Percentiles rank a stretch among this genome's conserved stretches.
Evolutionary conservation across 1,140 invertebrate species (phyloP).

Genomic region (Drosophila orena): DNA sequence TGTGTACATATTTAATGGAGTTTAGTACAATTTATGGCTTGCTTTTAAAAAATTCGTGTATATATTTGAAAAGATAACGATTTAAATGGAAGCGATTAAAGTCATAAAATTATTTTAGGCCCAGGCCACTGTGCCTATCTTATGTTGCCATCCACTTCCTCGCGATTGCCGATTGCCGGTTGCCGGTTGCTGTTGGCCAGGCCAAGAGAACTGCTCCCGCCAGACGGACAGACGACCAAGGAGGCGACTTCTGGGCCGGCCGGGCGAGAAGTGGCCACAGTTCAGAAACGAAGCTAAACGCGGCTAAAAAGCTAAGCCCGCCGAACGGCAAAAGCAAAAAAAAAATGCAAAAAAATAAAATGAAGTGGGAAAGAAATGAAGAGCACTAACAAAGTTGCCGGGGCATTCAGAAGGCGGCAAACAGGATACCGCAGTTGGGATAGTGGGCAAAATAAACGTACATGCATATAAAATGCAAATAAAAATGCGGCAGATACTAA

Average conservation of each 20-base stretch:
- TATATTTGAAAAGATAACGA: no score
- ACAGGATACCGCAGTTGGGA: constrained; percentile 36
- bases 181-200: constrained; percentile 9
- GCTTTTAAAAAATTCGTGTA: no score
- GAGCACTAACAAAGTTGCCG: constrained; percentile 59
- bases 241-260: constrained; percentile 14
- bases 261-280: constrained; percentile 35
- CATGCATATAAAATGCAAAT: constrained; percentile 83
- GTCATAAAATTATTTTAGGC: no score
- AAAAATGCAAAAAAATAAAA: background rate
- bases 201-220: constrained; percentile 29
- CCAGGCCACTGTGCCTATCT: constrained; percentile 17
- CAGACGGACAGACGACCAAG: constrained; percentile 61
- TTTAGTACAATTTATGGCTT: no score
- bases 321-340: constrained; percentile 14
- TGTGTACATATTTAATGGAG: no score
- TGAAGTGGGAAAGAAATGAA: constrained; percentile 17
- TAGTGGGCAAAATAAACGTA: constrained; percentile 37
- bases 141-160: constrained; percentile 19
- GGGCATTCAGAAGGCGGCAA: constrained; percentile 58
- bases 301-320: constrained; percentile 57
- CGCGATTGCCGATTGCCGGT: constrained; percentile 10
- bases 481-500: constrained; percentile 80
- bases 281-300: constrained; percentile 62
- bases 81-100: no score